Evolutionary conservation across 1,140 invertebrate species (phyloP).

Genomic region (Drosophila littoralis): DNA sequence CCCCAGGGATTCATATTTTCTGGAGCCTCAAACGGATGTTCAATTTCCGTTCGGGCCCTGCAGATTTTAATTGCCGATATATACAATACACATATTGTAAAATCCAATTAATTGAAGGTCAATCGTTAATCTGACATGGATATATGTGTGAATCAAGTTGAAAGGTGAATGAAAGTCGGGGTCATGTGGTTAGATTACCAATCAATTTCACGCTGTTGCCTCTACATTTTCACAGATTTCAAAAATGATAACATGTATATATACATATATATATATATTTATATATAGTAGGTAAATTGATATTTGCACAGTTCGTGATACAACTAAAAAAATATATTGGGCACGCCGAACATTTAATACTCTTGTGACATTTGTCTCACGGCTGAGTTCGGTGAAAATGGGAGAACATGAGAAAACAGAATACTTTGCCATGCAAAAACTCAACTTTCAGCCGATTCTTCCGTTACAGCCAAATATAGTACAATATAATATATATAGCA

Average conservation of each 20-base stretch:
- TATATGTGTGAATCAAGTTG: not conserved
- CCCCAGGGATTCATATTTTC: conserved; percentile 28
- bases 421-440: too few species aligned
- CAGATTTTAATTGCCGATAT: conserved; percentile 72
- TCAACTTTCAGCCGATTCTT: too few species aligned
- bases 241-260: not conserved
- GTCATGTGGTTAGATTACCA: not conserved
- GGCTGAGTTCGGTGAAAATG: too few species aligned
- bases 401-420: too few species aligned
- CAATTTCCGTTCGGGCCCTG: conserved; percentile 64
- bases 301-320: too few species aligned
- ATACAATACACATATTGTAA: not conserved
- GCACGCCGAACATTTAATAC: too few species aligned
- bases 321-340: too few species aligned
- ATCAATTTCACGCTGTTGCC: not conserved
- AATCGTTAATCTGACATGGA: conserved; percentile 3
- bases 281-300: too few species aligned
- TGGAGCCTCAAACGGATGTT: conserved; percentile 45
- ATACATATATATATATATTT: not conserved
- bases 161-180: not conserved
- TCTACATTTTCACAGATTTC: too few species aligned
- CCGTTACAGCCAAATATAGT: too few species aligned
- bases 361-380: too few species aligned
- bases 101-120: conserved; percentile 44
- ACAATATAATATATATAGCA: too few species aligned